Conservation (phyloP, 1,140 invertebrate genomes). For the Pseudomyrmex flavicornis region DNA sequence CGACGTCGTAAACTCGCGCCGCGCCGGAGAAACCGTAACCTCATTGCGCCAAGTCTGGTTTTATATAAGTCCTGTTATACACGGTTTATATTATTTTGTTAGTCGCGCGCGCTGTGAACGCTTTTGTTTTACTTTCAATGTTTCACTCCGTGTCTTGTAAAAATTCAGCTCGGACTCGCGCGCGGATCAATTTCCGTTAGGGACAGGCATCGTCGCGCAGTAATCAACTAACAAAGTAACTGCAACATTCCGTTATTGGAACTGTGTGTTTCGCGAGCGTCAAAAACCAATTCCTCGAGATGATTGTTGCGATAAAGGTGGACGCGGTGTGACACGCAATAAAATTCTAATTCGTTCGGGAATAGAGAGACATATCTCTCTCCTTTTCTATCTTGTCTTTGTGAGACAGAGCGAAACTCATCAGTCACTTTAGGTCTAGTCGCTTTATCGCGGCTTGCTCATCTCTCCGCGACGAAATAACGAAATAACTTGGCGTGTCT, state of each 20-base stretch:
- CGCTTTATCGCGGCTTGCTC: not conserved
- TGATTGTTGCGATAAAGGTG: too few species aligned
- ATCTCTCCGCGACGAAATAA: conserved; percentile 2
- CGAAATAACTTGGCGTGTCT: conserved; percentile 37
- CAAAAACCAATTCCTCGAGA: too few species aligned
- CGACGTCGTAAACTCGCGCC: not conserved
- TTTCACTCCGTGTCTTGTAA: not conserved
- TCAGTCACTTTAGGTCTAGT: conserved; percentile 1
- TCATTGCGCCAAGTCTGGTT: conserved; percentile 20
- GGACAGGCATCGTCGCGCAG: not conserved
- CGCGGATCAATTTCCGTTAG: conserved; percentile 7
- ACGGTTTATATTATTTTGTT: conserved; percentile 4
- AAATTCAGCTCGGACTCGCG: conserved; percentile 2
- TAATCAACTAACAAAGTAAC: too few species aligned
- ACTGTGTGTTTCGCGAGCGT: too few species aligned
- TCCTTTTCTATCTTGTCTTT: not conserved
- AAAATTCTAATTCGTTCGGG: too few species aligned
- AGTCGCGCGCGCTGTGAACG: not conserved
- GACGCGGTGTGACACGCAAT: too few species aligned
- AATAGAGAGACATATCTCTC: too few species aligned
- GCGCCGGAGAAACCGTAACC: not conserved
- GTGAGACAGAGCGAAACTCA: not conserved
- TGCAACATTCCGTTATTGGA: too few species aligned
- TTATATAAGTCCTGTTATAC: conserved; percentile 1
- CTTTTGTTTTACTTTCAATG: conserved; percentile 7